A percentile compares a stretch with the other conserved stretches of the same genome.
phyloP scores from a whole-genome alignment of 2,797 vertebrate species.

The Fringilla coelebs region DNA sequence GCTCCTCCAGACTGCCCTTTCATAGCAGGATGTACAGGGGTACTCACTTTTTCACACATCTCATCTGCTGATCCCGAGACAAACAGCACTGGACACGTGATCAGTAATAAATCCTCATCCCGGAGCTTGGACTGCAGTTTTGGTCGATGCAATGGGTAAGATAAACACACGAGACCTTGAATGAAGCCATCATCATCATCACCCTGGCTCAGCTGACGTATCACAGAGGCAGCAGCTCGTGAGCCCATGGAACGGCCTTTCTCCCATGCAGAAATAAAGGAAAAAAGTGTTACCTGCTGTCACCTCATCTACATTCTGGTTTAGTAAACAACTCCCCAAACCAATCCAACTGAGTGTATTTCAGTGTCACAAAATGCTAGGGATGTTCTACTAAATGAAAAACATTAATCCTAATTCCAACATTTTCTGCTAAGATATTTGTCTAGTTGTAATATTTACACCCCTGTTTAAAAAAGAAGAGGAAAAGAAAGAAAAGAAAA shows the following conservation, averaged over 20 bases:
- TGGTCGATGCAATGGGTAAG: constrained; percentile 88
- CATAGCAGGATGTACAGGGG: background rate
- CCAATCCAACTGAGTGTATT: background rate
- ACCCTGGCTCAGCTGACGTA: constrained; percentile 66
- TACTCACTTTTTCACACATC: constrained; percentile 88
- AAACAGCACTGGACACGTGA: constrained; percentile 83
- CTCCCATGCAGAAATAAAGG: background rate
- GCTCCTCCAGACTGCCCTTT: background rate
- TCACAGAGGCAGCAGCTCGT: constrained; percentile 83
- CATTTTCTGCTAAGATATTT: background rate
- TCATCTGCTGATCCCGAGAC: constrained; percentile 88
- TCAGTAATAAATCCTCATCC: constrained; percentile 83
- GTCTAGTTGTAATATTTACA: background rate
- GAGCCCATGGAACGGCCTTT: constrained; percentile 93
- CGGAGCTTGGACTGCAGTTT: constrained; percentile 82
- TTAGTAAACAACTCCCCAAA: background rate
- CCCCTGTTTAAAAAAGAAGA: background rate
- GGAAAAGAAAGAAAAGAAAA: background rate
- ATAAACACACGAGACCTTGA: constrained; percentile 87
- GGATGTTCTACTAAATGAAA: background rate
- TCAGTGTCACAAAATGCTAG: background rate
- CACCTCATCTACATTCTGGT: background rate
- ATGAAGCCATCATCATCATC: constrained; percentile 71
- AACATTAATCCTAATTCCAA: background rate
- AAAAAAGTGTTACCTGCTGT: background rate